These are phyloP conservation scores for Campylomormyrus numenius DNA, from an alignment of 2,113 vertebrate genomes.

Conservation along the genomic window DNA sequence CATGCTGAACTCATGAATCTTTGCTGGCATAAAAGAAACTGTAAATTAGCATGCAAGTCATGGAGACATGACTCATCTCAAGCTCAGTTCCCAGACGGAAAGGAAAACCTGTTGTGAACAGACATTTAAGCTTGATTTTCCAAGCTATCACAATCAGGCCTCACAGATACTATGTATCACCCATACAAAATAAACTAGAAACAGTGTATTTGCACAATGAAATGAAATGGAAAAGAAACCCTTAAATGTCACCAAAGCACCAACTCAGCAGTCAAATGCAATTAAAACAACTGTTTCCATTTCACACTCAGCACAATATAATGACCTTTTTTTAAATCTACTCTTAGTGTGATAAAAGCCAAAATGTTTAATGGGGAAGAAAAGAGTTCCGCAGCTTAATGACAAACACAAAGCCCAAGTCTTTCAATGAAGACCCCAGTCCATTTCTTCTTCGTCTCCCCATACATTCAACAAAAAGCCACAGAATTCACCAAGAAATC, in stretches of 20 bases:
- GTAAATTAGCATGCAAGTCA: neutral
- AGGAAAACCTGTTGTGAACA: neutral
- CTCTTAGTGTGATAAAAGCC: conserved; percentile 25
- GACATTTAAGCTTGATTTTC: neutral
- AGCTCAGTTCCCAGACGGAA: neutral
- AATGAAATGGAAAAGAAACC: conserved; percentile 35
- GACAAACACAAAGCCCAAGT: conserved; percentile 14
- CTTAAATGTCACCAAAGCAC: conserved; percentile 35
- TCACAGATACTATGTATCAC: conserved; percentile 22
- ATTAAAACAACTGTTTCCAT: conserved; percentile 26
- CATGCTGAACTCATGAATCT: conserved; percentile 4
- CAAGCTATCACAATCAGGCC: neutral
- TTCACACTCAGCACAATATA: conserved; percentile 34
- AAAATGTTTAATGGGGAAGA: neutral
- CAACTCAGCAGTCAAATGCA: conserved; percentile 31
- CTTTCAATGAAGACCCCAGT: neutral
- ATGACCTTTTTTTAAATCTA: conserved; percentile 23
- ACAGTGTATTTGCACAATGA: conserved; percentile 32
- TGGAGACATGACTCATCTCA: neutral
- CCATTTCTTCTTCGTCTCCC: conserved; percentile 12
- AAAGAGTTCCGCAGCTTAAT: neutral
- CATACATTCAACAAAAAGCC: conserved; percentile 26
- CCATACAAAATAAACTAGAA: conserved; percentile 34
- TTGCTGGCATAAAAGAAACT: neutral
- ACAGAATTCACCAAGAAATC: conserved; percentile 15